A percentile compares a stretch with the other conserved stretches of the same genome.
phyloP scores from a whole-genome alignment of 2,888 invertebrate species.

The Cephus pygmeus region DNA sequence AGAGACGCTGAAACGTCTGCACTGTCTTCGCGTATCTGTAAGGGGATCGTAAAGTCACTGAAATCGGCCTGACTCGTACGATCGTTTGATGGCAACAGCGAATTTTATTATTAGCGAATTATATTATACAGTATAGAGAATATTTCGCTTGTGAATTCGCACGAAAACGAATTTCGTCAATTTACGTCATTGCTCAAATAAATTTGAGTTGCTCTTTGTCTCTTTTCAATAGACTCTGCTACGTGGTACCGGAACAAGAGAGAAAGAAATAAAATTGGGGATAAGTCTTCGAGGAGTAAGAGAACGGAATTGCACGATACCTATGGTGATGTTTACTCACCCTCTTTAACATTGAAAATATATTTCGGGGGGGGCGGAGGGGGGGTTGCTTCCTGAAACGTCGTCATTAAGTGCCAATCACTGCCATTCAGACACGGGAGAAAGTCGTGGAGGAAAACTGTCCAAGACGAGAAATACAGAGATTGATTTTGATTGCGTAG shows the following conservation, averaged over 20 bases:
- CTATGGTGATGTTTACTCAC: background rate
- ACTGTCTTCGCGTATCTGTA: constrained; percentile 26
- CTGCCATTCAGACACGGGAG: constrained; percentile 48
- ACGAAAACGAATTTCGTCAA: background rate
- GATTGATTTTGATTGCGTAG: constrained; percentile 5
- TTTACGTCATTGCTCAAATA: background rate
- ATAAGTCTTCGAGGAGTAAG: constrained; percentile 38
- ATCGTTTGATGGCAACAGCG: background rate
- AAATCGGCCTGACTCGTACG: background rate
- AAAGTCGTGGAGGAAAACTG: constrained; percentile 21
- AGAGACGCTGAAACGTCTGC: constrained; percentile 39
- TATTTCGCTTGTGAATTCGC: background rate
- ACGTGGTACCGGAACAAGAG: constrained; percentile 28
- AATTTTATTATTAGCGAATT: background rate
- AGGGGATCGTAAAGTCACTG: background rate
- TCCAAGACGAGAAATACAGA: background rate
- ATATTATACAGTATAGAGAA: no score
- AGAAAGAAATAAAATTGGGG: constrained; percentile 39
- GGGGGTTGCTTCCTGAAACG: constrained; percentile 35
- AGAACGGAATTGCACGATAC: constrained; percentile 21
- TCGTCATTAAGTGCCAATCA: constrained; percentile 60
- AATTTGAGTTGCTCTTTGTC: background rate
- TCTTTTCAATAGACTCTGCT: background rate
- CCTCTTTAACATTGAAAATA: background rate
- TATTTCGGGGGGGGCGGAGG: constrained; percentile 11